phyloP scores from a whole-genome alignment of 2,797 vertebrate genomes.

The Helarctos malayanus region DNA sequence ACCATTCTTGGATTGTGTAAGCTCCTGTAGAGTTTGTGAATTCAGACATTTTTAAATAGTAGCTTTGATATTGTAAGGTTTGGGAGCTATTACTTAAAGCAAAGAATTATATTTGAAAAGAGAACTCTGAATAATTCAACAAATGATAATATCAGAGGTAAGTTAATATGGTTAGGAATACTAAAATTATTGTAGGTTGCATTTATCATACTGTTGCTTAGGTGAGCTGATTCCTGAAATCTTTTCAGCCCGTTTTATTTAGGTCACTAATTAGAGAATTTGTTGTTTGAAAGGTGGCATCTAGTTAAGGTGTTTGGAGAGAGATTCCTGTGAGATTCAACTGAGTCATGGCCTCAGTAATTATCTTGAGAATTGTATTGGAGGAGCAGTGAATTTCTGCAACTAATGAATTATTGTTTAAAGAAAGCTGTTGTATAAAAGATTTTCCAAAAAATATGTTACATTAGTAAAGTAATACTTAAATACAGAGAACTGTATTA shows the following conservation, averaged over 20 bases:
- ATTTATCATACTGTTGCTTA: slow-evolving; percentile 51
- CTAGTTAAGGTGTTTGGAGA: slow-evolving; percentile 67
- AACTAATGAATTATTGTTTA: slow-evolving; percentile 62
- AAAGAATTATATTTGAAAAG: slow-evolving; percentile 55
- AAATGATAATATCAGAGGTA: slow-evolving; percentile 26
- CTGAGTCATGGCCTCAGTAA: slow-evolving; percentile 68
- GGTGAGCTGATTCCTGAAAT: slow-evolving; percentile 60
- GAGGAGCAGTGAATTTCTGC: slow-evolving; percentile 65
- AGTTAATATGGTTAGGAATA: neutral
- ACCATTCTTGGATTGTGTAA: neutral
- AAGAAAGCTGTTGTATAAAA: slow-evolving; percentile 47
- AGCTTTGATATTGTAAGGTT: slow-evolving; percentile 20
- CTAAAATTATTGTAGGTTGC: slow-evolving; percentile 37
- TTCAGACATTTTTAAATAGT: slow-evolving; percentile 43
- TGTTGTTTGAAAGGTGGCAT: slow-evolving; percentile 73
- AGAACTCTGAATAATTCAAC: slow-evolving; percentile 55
- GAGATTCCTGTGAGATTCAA: slow-evolving; percentile 74
- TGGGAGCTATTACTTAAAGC: slow-evolving; percentile 21
- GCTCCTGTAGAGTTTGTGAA: slow-evolving; percentile 26
- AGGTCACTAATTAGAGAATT: slow-evolving; percentile 78
- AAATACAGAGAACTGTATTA: neutral
- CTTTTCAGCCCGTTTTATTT: slow-evolving; percentile 62
- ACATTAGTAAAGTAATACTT: slow-evolving; percentile 57
- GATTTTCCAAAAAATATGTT: neutral
- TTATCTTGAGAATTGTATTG: slow-evolving; percentile 77